These are phyloP conservation scores for Ferrisia virgata DNA, from an alignment of 2,888 invertebrate genomes.

Conservation along the genomic window DNA sequence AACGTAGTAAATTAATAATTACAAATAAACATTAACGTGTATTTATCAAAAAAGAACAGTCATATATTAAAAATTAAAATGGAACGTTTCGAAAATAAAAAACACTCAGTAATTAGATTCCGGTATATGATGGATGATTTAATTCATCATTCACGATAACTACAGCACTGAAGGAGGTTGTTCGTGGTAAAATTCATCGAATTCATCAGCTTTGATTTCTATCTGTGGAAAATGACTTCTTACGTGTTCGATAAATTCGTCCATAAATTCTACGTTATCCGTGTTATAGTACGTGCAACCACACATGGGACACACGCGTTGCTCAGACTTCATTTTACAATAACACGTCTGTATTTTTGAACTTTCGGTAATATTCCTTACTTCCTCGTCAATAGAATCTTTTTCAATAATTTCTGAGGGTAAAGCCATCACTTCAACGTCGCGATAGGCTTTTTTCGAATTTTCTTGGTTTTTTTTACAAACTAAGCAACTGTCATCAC, in stretches of 20 bases:
- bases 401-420: slow-evolving; percentile 32
- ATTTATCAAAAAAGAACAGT: slow-evolving; percentile 21
- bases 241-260: slow-evolving; percentile 65
- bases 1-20: too few relatives aligned
- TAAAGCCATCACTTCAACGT: slow-evolving; percentile 35
- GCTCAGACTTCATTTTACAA: slow-evolving; percentile 29
- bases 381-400: slow-evolving; percentile 38
- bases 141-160: not conserved
- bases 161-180: slow-evolving; percentile 31
- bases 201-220: slow-evolving; percentile 46
- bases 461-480: slow-evolving; percentile 25
- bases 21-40: not conserved
- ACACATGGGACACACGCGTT: slow-evolving; percentile 46
- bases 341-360: slow-evolving; percentile 12
- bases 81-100: not conserved
- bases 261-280: slow-evolving; percentile 54
- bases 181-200: slow-evolving; percentile 35
- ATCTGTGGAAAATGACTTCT: slow-evolving; percentile 65
- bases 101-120: not conserved
- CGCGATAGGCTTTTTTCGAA: slow-evolving; percentile 4
- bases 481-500: slow-evolving; percentile 22
- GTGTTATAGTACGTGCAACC: slow-evolving; percentile 41
- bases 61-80: not conserved
- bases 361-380: slow-evolving; percentile 36
- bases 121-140: not conserved